Base-by-base conservation (phyloP, 2,797 vertebrate species). In the Nannoperca obscura region DNA sequence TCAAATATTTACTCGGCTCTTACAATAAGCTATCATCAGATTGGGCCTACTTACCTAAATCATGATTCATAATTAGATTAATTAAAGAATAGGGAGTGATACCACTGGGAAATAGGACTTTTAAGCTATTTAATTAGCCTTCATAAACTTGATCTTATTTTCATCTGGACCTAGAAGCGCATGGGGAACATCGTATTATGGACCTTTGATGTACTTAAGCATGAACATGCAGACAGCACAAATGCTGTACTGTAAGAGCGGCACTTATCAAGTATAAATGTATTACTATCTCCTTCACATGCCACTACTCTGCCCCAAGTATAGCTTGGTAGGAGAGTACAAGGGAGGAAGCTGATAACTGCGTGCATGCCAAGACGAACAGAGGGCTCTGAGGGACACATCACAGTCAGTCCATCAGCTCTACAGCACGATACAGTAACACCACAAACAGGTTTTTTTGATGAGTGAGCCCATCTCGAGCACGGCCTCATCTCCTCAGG, bases 51-150 rank as follows among this genome's bases (percentile, higher is more conserved):
- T 82, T 80, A 47, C 82, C 84, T 14, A 76, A 91, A 92, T 86
- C 79, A 49, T 62, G 61, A 81, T 89, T 89, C 78, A 71, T 90
- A 90, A 89, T 90, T 74, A 81, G 83, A 89, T 89, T 91, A 91
- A 94, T 93, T 92, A 89, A 92, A 91, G 82, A 89, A 91, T 65
- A 71, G 38, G 19, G 64, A 81, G 85, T 76, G 77, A 88, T 62
- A 76, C 90, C 82, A 34, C 55, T 81, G 91, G 91, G 87, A 90
- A 81, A 92, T 50, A 14, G 57, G 79, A 74, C 83, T 91, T 85
- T 88, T 80, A 49, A 73, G 78, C 64, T 72, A 91, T 85, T 87
- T 88, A 94, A 94, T 93, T 93, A 93, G 83, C 79, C 71, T 78
- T 60, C 52, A 62, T 73, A 85, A 90, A 90, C 71, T 70, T 81